These are phyloP conservation scores for Littorina saxatilis DNA, from an alignment of 1,140 invertebrate species.

Conservation along the genomic window DNA sequence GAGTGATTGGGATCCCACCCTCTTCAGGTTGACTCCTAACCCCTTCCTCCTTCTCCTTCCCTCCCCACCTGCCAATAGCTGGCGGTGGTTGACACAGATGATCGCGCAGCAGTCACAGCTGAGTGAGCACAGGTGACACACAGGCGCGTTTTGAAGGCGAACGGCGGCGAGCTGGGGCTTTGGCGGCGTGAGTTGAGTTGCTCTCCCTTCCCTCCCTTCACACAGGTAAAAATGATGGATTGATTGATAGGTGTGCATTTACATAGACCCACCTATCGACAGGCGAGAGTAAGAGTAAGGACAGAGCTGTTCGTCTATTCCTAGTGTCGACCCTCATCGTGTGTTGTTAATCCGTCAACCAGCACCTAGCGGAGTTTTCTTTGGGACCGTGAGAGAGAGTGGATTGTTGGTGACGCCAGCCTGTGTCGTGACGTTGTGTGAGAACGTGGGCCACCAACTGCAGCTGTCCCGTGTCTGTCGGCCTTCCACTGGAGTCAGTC, in stretches of 20 bases:
- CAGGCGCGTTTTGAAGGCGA: too few species aligned
- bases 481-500: too few species aligned
- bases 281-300: neutral
- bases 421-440: neutral
- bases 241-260: slow-evolving; percentile 38
- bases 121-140: slow-evolving; percentile 26
- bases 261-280: slow-evolving; percentile 41
- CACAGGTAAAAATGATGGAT: slow-evolving; percentile 24
- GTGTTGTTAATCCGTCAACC: too few species aligned
- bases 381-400: neutral
- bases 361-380: neutral
- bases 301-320: neutral
- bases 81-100: slow-evolving; percentile 18
- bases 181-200: slow-evolving; percentile 4
- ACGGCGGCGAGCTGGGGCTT: too few species aligned
- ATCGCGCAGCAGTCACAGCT: slow-evolving; percentile 8
- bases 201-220: neutral
- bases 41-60: neutral
- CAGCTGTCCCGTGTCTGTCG: neutral
- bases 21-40: too few species aligned
- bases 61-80: neutral
- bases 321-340: too few species aligned
- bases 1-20: too few species aligned
- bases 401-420: too few species aligned
- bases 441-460: neutral